Percentiles rank a stretch among this genome's conserved stretches.
Conservation (phyloP, 1,140 invertebrate species). For the Elymnias hypermnestra region DNA sequence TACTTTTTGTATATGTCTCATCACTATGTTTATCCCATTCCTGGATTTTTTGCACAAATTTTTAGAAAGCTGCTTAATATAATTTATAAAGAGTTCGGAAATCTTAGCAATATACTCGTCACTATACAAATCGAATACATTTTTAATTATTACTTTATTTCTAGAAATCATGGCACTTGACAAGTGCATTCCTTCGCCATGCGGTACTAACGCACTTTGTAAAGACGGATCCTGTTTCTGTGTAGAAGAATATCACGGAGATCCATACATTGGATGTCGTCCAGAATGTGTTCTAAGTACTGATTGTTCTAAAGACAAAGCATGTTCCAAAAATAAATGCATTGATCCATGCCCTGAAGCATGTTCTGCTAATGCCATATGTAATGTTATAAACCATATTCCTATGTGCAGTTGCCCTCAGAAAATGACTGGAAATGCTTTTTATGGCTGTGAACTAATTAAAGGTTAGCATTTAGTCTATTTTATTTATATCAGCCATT, state of each 20-base stretch:
- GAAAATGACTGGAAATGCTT: conserved; percentile 79
- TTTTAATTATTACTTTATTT: conserved; percentile 14
- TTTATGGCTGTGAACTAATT: conserved; percentile 71
- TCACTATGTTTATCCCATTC: too few species aligned
- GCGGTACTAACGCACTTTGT: conserved; percentile 80
- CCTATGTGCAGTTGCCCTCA: conserved; percentile 83
- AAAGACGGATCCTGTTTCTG: conserved; percentile 80
- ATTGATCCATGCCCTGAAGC: conserved; percentile 81
- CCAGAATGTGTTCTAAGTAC: conserved; percentile 82
- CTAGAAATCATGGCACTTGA: conserved; percentile 57
- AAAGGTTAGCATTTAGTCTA: conserved; percentile 32
- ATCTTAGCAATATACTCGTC: conserved; percentile 53
- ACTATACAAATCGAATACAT: not conserved
- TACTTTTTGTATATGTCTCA: too few species aligned
- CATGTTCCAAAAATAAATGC: conserved; percentile 84
- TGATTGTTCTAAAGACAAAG: conserved; percentile 82
- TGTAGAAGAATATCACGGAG: conserved; percentile 81
- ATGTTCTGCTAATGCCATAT: conserved; percentile 81
- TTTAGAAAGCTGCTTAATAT: too few species aligned
- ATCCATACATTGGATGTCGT: conserved; percentile 77
- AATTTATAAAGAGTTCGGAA: too few species aligned
- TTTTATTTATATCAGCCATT: too few species aligned
- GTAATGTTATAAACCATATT: conserved; percentile 82
- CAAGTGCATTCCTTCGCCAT: conserved; percentile 81
- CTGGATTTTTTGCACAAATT: too few species aligned